Conservation (phyloP, 2,113 vertebrate genomes). For the Trichomycterus rosablanca region DNA sequence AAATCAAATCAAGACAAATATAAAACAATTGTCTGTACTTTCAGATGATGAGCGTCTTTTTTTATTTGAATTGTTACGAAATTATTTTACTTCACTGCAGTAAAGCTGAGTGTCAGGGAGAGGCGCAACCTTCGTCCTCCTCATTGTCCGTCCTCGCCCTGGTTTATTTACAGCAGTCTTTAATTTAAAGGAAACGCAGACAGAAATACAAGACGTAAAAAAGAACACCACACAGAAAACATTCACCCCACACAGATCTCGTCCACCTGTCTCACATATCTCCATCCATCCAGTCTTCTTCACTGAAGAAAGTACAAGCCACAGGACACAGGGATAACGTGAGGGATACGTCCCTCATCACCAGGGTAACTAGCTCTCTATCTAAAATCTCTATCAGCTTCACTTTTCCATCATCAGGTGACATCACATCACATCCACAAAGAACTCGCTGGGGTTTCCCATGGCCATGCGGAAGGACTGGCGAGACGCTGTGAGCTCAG, state of each 20-base stretch:
- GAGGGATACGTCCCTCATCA: conserved; percentile 15
- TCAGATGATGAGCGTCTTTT: conserved; percentile 25
- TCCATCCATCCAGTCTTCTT: conserved; percentile 46
- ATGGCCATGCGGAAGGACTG: conserved; percentile 94
- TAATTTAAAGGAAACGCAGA: conserved; percentile 29
- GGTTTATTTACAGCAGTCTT: conserved; percentile 3
- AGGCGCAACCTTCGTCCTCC: neutral
- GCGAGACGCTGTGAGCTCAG: conserved; percentile 84
- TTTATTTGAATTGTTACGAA: conserved; percentile 22
- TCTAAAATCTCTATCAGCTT: conserved; percentile 12
- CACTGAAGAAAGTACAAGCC: conserved; percentile 58
- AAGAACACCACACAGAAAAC: conserved; percentile 29
- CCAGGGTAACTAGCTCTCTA: conserved; percentile 4
- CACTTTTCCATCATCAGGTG: conserved; percentile 11
- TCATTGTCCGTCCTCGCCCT: neutral
- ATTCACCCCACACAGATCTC: conserved; percentile 4
- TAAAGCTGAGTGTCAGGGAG: conserved; percentile 13
- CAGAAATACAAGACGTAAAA: conserved; percentile 28
- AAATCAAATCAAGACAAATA: conserved; percentile 30
- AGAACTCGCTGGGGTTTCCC: conserved; percentile 95
- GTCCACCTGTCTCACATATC: conserved; percentile 15
- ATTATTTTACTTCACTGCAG: conserved; percentile 24
- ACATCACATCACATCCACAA: conserved; percentile 93
- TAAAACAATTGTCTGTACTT: conserved; percentile 26
- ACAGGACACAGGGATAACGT: conserved; percentile 35